phyloP scores from a whole-genome alignment of 2,888 invertebrate genomes.

The Brassicogethes aeneus region DNA sequence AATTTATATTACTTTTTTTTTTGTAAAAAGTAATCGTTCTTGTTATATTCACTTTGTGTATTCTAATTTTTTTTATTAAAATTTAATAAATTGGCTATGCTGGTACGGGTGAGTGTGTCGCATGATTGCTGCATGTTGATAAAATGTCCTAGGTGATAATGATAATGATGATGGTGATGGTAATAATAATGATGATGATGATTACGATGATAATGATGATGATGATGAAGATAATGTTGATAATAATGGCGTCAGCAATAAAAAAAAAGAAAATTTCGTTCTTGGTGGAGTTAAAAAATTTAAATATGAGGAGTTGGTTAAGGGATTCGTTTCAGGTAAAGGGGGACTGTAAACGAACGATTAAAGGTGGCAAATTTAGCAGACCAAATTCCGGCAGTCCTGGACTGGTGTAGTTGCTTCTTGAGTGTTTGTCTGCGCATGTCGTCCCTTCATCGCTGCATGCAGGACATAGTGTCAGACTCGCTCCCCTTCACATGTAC shows the following conservation, averaged over 20 bases:
- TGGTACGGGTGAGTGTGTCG: constrained; percentile 25
- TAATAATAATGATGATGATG: constrained; percentile 9
- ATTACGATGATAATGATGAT: constrained; percentile 37
- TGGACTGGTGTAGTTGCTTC: constrained; percentile 24
- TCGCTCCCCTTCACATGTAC: constrained; percentile 30
- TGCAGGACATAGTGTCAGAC: constrained; percentile 43
- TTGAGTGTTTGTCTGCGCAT: constrained; percentile 35
- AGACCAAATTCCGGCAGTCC: constrained; percentile 22
- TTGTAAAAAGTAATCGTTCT: too few relatives aligned
- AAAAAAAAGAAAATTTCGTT: constrained; percentile 26
- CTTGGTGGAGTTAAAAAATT: not conserved
- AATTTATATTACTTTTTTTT: constrained; percentile 39
- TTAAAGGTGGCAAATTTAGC: constrained; percentile 3
- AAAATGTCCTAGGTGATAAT: constrained; percentile 41
- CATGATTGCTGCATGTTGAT: constrained; percentile 40
- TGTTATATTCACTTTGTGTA: constrained; percentile 17
- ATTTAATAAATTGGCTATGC: constrained; percentile 15
- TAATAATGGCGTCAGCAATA: constrained; percentile 34
- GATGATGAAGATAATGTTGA: constrained; percentile 43
- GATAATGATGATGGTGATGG: constrained; percentile 31
- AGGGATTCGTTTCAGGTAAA: constrained; percentile 41
- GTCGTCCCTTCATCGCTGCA: constrained; percentile 29
- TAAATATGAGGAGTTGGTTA: constrained; percentile 27
- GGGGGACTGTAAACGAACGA: too few relatives aligned
- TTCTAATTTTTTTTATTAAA: constrained; percentile 14